Conservation (phyloP, 2,113 vertebrate species). For the Alces alces region DNA sequence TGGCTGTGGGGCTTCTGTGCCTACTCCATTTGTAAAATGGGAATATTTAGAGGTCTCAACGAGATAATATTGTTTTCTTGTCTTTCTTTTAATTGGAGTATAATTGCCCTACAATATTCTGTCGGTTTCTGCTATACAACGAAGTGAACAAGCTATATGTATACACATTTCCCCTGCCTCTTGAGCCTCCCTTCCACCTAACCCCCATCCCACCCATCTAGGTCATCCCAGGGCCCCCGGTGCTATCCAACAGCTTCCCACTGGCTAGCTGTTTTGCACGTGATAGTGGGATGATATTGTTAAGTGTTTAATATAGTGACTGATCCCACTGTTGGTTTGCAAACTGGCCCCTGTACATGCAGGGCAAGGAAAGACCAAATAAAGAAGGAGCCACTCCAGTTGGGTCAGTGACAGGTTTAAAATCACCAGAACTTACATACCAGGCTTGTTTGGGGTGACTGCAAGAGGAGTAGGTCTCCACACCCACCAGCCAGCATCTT, state of each 20-base stretch:
- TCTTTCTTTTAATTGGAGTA: not conserved
- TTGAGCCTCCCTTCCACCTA: not conserved
- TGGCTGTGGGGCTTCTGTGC: not conserved
- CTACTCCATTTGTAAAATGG: not conserved
- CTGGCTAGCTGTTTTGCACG: not conserved
- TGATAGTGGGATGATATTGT: not conserved
- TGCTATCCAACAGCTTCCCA: not conserved
- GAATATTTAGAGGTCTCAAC: not conserved
- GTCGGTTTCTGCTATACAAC: not conserved
- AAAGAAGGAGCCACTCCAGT: not conserved
- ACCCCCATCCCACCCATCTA: not conserved
- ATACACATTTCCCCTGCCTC: not conserved
- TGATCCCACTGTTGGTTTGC: not conserved
- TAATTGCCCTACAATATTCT: not conserved
- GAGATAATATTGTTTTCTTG: not conserved
- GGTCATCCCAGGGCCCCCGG: not conserved
- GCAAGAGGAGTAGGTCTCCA: not conserved
- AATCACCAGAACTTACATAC: not conserved
- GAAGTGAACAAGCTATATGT: not conserved
- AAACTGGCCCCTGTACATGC: not conserved
- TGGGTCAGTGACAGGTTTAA: not conserved
- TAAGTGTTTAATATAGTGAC: not conserved
- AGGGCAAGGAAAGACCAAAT: not conserved
- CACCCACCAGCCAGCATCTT: not conserved
- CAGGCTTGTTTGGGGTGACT: not conserved